Evolutionary conservation across 2,797 vertebrate species (phyloP).

Genomic region (Cyprinodon diabolis): DNA sequence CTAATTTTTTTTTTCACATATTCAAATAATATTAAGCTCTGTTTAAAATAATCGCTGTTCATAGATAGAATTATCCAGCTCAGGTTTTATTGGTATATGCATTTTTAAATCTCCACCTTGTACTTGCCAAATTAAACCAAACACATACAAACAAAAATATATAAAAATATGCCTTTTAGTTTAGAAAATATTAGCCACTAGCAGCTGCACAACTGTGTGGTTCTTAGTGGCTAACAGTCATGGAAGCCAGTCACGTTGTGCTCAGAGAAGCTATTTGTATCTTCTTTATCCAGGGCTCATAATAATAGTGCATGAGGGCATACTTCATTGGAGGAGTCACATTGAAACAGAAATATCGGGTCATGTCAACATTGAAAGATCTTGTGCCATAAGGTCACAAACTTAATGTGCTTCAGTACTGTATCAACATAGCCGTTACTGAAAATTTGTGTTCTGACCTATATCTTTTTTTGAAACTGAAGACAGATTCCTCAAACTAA

Average conservation of each 20-base stretch:
- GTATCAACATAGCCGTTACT: conserved; percentile 20
- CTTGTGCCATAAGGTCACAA: background rate
- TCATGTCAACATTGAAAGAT: background rate
- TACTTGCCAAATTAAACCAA: background rate
- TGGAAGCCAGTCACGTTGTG: background rate
- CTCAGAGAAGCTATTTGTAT: background rate
- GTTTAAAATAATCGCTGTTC: background rate
- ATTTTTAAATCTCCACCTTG: background rate
- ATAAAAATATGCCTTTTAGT: background rate
- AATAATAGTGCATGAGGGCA: background rate
- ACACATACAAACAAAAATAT: background rate
- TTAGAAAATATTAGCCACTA: background rate
- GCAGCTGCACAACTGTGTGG: background rate
- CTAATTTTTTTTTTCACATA: background rate
- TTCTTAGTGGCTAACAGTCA: background rate
- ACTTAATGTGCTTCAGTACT: background rate
- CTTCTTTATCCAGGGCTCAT: background rate
- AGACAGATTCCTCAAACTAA: conserved; percentile 24
- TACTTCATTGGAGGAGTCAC: background rate
- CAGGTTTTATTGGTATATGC: background rate
- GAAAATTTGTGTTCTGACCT: conserved; percentile 39
- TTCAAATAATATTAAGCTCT: background rate
- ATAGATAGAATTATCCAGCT: background rate
- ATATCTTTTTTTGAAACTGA: conserved; percentile 33
- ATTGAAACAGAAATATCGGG: background rate